Conservation (phyloP, 2,888 invertebrate genomes). For the Diaprepes abbreviatus region DNA sequence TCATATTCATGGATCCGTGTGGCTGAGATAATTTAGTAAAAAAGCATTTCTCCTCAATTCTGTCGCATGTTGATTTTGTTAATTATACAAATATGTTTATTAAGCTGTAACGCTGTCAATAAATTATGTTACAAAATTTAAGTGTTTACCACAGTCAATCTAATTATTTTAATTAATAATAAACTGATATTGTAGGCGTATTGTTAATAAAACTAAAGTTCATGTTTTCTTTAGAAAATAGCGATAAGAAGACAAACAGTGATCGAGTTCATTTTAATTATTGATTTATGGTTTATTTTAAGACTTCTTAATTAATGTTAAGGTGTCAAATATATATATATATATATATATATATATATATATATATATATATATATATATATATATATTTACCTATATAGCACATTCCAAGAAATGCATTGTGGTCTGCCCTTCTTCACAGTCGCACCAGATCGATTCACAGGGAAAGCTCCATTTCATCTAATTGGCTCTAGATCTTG, state of each 20-base stretch:
- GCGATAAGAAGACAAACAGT: neutral
- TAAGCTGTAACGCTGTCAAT: neutral
- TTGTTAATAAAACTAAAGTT: conserved; percentile 9
- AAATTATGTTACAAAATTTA: conserved; percentile 7
- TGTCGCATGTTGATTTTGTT: too few species aligned
- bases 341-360: too few species aligned
- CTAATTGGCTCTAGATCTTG: too few species aligned
- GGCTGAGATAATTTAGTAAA: too few species aligned
- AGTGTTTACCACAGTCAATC: neutral
- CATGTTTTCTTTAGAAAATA: conserved; percentile 8
- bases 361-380: too few species aligned
- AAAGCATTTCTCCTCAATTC: too few species aligned
- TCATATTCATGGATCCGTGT: too few species aligned
- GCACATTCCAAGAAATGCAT: too few species aligned
- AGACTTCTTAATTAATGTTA: neutral
- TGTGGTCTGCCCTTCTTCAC: too few species aligned
- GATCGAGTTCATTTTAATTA: neutral
- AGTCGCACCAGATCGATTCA: too few species aligned
- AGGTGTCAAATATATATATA: neutral
- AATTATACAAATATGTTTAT: neutral
- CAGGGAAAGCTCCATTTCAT: too few species aligned
- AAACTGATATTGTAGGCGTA: conserved; percentile 6
- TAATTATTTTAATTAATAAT: conserved; percentile 15
- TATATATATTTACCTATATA: too few species aligned
- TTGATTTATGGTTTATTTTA: conserved; percentile 13